Evolutionary conservation across 2,113 vertebrate species (phyloP).

Genomic region (Dermatemys mawii): DNA sequence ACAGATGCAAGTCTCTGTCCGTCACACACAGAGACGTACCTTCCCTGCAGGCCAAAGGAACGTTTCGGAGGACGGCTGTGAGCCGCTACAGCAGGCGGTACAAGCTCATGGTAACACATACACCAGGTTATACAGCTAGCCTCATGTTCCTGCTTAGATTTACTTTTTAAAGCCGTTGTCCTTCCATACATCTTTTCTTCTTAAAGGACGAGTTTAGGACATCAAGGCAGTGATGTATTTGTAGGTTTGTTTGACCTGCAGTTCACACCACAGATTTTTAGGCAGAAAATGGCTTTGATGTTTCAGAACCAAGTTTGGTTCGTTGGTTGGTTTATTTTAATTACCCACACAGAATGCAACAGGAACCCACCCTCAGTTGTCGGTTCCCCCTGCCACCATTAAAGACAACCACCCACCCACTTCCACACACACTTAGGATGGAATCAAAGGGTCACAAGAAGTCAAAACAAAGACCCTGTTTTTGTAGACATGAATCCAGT

Average conservation of each 20-base stretch:
- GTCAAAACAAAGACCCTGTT: not conserved
- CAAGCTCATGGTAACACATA: fast-evolving
- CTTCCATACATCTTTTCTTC: not conserved
- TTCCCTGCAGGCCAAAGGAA: not conserved
- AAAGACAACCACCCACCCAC: not conserved
- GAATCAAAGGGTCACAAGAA: not conserved
- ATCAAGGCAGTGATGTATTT: fast-evolving
- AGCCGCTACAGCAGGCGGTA: fast-evolving
- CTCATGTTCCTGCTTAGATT: fast-evolving
- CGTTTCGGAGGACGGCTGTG: fast-evolving
- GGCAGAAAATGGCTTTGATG: fast-evolving
- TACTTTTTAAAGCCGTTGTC: fast-evolving
- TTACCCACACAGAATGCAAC: fast-evolving
- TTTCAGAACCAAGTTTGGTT: fast-evolving
- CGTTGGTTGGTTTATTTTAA: not conserved
- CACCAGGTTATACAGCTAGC: fast-evolving
- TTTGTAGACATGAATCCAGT: slow-evolving; percentile 28
- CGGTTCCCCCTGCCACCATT: not conserved
- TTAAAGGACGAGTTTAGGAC: fast-evolving
- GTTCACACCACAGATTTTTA: fast-evolving
- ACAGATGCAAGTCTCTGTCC: not conserved
- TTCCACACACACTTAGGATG: not conserved
- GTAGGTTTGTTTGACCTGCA: fast-evolving
- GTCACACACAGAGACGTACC: not conserved
- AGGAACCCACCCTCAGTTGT: not conserved